These are phyloP conservation scores for Trichosurus vulpecula DNA, from an alignment of 2,797 vertebrate genomes.

Conservation along the genomic window DNA sequence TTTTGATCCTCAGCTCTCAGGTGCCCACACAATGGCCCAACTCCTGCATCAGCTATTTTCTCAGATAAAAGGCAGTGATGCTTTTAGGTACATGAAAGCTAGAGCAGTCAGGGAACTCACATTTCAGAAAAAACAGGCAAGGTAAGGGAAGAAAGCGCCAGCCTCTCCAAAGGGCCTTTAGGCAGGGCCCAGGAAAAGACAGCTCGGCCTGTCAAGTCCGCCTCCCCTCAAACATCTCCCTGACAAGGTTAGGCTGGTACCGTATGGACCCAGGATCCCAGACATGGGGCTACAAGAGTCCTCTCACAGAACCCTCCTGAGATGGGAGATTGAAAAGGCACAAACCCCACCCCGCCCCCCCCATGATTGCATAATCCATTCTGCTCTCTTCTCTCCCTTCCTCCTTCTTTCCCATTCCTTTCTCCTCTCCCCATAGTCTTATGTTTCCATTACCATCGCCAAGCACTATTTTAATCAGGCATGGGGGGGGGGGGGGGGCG, in stretches of 20 bases:
- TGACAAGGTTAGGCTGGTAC: neutral
- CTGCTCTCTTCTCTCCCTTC: neutral
- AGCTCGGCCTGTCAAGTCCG: neutral
- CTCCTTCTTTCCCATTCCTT: neutral
- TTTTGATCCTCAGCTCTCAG: slow-evolving; percentile 68
- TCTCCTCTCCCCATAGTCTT: neutral
- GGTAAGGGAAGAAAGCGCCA: neutral
- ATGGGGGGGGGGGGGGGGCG: neutral
- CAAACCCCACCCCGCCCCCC: neutral
- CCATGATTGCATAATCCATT: neutral
- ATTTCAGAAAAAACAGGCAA: slow-evolving; percentile 50
- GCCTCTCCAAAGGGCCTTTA: neutral
- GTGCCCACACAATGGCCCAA: slow-evolving; percentile 44
- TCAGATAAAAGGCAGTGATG: slow-evolving; percentile 82
- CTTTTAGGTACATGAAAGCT: slow-evolving; percentile 79
- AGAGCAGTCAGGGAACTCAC: slow-evolving; percentile 61
- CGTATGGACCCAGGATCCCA: neutral
- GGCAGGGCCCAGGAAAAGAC: neutral
- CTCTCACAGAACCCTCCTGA: neutral
- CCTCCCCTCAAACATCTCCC: neutral
- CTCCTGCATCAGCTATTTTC: slow-evolving; percentile 78
- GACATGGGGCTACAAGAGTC: neutral
- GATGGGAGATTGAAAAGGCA: neutral
- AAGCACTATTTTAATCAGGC: neutral
- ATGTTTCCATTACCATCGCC: neutral